These are phyloP conservation scores for Fregetta grallaria DNA, from an alignment of 2,113 vertebrate species.

Conservation along the genomic window DNA sequence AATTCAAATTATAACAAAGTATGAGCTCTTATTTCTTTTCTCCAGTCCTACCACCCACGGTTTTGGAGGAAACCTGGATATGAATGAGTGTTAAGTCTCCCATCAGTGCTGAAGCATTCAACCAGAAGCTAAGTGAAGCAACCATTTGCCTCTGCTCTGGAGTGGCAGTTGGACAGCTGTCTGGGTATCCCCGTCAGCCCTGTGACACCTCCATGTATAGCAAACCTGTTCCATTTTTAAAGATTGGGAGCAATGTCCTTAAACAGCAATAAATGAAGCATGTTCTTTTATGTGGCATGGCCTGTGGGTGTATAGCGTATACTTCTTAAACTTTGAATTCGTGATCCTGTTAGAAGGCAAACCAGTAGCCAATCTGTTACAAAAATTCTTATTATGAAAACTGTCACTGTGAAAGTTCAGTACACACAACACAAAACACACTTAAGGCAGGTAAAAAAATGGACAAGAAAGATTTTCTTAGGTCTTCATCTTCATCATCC, in stretches of 20 bases:
- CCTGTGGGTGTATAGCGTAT: background rate
- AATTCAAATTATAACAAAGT: background rate
- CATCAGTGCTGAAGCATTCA: background rate
- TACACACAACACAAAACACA: background rate
- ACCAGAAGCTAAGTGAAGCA: background rate
- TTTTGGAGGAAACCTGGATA: background rate
- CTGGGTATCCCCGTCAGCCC: background rate
- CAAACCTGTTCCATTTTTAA: background rate
- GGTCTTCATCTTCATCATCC: background rate
- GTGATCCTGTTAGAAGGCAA: background rate
- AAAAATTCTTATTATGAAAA: background rate
- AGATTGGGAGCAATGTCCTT: background rate
- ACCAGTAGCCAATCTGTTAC: background rate
- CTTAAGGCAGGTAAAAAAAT: background rate
- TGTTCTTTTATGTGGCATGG: background rate
- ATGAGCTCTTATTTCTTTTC: background rate
- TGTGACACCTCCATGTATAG: background rate
- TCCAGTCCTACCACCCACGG: background rate
- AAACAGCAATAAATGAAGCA: background rate
- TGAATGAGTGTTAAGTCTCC: background rate
- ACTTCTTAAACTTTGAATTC: background rate
- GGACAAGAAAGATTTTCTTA: background rate
- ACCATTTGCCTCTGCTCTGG: fast-evolving
- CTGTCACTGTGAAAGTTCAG: background rate
- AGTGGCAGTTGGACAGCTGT: background rate